Evolutionary conservation across 2,888 invertebrate species (phyloP).

Genomic region (Stenodera caucasica): DNA sequence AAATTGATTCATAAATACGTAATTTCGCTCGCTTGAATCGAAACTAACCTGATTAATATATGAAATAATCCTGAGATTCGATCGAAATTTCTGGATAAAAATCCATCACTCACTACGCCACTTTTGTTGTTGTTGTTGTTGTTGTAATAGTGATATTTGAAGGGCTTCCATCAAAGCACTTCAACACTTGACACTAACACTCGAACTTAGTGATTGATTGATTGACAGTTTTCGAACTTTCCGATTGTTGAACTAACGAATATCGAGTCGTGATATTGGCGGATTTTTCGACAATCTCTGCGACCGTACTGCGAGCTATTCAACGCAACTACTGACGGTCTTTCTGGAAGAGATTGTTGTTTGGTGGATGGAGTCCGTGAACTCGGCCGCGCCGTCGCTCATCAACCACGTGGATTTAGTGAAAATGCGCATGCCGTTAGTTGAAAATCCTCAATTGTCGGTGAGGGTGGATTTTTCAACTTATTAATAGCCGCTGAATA

Average conservation of each 20-base stretch:
- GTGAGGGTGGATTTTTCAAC: slow-evolving; percentile 23
- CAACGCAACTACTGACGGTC: neutral
- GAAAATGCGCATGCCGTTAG: slow-evolving; percentile 30
- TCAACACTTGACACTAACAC: neutral
- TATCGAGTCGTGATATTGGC: too few relatives aligned
- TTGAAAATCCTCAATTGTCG: slow-evolving; percentile 19
- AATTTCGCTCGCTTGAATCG: too few relatives aligned
- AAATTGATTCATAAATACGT: neutral
- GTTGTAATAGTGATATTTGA: neutral
- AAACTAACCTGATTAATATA: too few relatives aligned
- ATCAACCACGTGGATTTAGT: slow-evolving; percentile 36
- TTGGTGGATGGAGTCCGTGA: slow-evolving; percentile 6
- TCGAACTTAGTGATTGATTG: neutral
- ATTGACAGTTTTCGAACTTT: neutral
- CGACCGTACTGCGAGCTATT: neutral
- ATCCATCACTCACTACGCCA: neutral
- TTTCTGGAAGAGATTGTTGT: slow-evolving; percentile 6
- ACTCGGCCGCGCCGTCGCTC: slow-evolving; percentile 20
- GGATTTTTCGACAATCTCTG: neutral
- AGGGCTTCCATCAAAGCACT: neutral
- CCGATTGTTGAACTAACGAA: too few relatives aligned
- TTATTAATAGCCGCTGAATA: neutral
- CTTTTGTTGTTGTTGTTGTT: too few relatives aligned
- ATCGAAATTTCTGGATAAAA: neutral
- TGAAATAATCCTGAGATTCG: neutral